These are phyloP conservation scores for Sarcophaga subvicina DNA, from an alignment of 2,888 invertebrate genomes.

Conservation along the genomic window DNA sequence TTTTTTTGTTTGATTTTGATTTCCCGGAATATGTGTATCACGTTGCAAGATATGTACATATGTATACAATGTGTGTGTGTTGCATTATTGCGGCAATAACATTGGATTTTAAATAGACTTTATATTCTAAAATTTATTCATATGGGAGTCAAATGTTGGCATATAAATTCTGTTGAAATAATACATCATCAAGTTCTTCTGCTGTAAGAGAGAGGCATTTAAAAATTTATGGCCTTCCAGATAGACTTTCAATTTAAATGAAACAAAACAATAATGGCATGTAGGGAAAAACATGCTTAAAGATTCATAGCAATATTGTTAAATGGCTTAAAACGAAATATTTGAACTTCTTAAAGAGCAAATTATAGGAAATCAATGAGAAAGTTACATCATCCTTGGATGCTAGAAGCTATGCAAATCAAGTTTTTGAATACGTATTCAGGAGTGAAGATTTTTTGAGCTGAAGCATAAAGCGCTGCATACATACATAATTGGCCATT, in stretches of 20 bases:
- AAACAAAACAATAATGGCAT: neutral
- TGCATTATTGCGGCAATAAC: constrained; percentile 40
- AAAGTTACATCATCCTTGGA: too few relatives aligned
- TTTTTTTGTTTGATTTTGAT: neutral
- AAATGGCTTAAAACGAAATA: too few relatives aligned
- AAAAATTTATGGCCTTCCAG: constrained; percentile 53
- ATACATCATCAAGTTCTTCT: constrained; percentile 57
- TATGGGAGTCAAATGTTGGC: constrained; percentile 53
- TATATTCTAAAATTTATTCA: constrained; percentile 54
- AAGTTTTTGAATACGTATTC: too few relatives aligned
- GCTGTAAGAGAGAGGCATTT: constrained; percentile 27
- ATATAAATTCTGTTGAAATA: constrained; percentile 59
- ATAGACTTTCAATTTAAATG: constrained; percentile 2
- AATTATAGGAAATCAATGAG: too few relatives aligned
- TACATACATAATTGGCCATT: too few relatives aligned
- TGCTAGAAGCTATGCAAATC: too few relatives aligned
- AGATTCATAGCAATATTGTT: neutral
- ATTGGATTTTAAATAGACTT: constrained; percentile 45
- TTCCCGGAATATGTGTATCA: neutral
- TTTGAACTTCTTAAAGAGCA: too few relatives aligned
- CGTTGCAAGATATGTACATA: neutral
- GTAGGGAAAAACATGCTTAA: neutral
- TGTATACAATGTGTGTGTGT: neutral
- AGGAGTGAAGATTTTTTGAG: too few relatives aligned
- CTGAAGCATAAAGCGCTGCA: too few relatives aligned